Evolutionary conservation across 2,888 invertebrate genomes (phyloP), one percentile per base, ranked within the genome.

Genomic region (Diaphora mendica): DNA sequence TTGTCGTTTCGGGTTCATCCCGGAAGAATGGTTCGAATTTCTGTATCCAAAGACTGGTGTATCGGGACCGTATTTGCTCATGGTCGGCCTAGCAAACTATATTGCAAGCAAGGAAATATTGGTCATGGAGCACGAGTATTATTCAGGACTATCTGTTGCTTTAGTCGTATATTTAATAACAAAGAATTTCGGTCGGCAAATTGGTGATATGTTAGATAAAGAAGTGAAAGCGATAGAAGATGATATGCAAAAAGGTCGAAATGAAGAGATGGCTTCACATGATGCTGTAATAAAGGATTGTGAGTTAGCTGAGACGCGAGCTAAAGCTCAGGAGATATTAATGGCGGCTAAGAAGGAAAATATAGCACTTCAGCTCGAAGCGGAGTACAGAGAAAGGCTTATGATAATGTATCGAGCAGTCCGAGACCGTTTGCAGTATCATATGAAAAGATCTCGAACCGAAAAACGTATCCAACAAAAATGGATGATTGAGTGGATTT

Each of bases 401-500:
- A 93, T 96, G 91, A 85, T 90, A 17, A 96, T 96, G 0, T 96
- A 96, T 83, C 85, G 84, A 26, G 92, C 92, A 77, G 97, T 98
- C 0, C 98, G 97, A 92, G 97, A 96, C 78, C 97, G 98, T 35
- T 95, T 99, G 94, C 99, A 99, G 89, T 99, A 98, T 91, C 99
- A 99, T 91, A 96, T 98, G 8, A 98, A 99, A 89, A 96, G 97
- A 80, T 96, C 97, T 86, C 97, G 96, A 84, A 96, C 98, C 44
- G 97, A 98, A 89, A 96, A 97, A 67, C 97, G 98, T 82, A 96
- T 99, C 80, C 97, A 98, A 79, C 99, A 99, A 91, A 98, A 97
- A 90, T 98, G 99, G 95, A 98, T 99, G 98, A 97, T 98, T 68
- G 97, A 97, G 87, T 99, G 99, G 98, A 98, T 99, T 84, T 97